Percentiles rank a stretch among this genome's conserved stretches.
Conservation (phyloP, 2,888 invertebrate genomes). For the Diaprepes abbreviatus region DNA sequence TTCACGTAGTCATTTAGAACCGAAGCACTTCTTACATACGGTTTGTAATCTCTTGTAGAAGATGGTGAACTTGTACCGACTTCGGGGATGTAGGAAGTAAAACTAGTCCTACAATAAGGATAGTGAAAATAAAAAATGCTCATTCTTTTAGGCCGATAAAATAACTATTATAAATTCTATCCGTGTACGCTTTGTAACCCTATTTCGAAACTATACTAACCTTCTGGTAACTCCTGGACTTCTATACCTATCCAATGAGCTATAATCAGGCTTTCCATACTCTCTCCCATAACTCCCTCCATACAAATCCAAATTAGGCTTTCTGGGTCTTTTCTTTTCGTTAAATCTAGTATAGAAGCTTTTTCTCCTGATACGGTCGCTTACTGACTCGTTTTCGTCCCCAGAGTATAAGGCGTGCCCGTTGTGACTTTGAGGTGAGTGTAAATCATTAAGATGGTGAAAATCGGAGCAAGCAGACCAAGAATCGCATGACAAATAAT, state of each 20-base stretch:
- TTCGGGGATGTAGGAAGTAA: constrained; percentile 56
- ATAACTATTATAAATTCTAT: too few species aligned
- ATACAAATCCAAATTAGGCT: constrained; percentile 70
- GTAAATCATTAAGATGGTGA: constrained; percentile 55
- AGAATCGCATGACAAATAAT: constrained; percentile 72
- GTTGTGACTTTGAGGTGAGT: constrained; percentile 66
- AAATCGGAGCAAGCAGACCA: constrained; percentile 78
- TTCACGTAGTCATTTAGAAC: constrained; percentile 64
- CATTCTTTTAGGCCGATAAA: too few species aligned
- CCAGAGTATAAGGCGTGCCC: constrained; percentile 63
- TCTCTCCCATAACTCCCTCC: constrained; percentile 44
- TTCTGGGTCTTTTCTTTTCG: constrained; percentile 81
- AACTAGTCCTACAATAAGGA: constrained; percentile 54
- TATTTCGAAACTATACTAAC: too few species aligned
- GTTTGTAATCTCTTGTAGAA: constrained; percentile 55
- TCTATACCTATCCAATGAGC: constrained; percentile 61
- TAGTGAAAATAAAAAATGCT: too few species aligned
- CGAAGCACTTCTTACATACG: constrained; percentile 61
- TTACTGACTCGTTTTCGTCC: constrained; percentile 77
- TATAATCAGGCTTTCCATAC: constrained; percentile 54
- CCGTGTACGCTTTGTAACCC: too few species aligned
- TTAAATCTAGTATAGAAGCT: constrained; percentile 93
- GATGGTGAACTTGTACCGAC: constrained; percentile 31
- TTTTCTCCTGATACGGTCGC: constrained; percentile 88
- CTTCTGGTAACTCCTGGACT: constrained; percentile 54